Conservation (phyloP, 2,888 invertebrate genomes). For the Dorcus hopei region DNA sequence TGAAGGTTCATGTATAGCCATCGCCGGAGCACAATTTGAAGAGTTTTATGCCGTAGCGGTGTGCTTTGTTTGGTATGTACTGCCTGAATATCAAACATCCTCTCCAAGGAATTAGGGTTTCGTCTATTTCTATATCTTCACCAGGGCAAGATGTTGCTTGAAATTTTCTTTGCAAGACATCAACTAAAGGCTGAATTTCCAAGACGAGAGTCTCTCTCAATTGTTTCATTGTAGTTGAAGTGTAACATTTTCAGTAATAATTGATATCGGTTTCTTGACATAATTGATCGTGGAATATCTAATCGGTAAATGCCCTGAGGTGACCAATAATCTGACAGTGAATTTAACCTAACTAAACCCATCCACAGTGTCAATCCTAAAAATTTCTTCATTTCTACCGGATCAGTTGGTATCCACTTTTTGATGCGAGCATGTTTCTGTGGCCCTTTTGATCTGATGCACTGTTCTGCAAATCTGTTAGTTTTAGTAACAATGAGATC, state of each 20-base stretch:
- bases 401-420: slow-evolving; percentile 12
- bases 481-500: slow-evolving; percentile 7
- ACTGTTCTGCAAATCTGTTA: slow-evolving; percentile 10
- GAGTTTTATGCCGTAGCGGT: slow-evolving; percentile 13
- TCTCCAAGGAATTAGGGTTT: slow-evolving; percentile 15
- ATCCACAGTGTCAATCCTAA: slow-evolving; percentile 16
- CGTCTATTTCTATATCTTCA: slow-evolving; percentile 19
- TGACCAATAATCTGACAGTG: slow-evolving; percentile 7
- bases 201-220: slow-evolving; percentile 8
- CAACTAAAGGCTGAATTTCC: slow-evolving; percentile 15
- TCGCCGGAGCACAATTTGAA: slow-evolving; percentile 11
- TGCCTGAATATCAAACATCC: slow-evolving; percentile 10
- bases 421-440: neutral
- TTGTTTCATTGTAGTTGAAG: slow-evolving; percentile 20
- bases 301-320: slow-evolving; percentile 7
- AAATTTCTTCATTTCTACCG: slow-evolving; percentile 16
- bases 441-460: neutral
- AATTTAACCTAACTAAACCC: slow-evolving; percentile 10
- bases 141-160: slow-evolving; percentile 8
- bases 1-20: slow-evolving; percentile 11
- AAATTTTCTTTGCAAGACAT: slow-evolving; percentile 12
- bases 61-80: slow-evolving; percentile 14
- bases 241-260: slow-evolving; percentile 16
- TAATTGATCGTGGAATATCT: slow-evolving; percentile 10
- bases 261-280: slow-evolving; percentile 16